Percentiles rank a stretch among this genome's conserved stretches.
phyloP scores from a whole-genome alignment of 2,113 vertebrate genomes.

The Petrocephalus zakoni region DNA sequence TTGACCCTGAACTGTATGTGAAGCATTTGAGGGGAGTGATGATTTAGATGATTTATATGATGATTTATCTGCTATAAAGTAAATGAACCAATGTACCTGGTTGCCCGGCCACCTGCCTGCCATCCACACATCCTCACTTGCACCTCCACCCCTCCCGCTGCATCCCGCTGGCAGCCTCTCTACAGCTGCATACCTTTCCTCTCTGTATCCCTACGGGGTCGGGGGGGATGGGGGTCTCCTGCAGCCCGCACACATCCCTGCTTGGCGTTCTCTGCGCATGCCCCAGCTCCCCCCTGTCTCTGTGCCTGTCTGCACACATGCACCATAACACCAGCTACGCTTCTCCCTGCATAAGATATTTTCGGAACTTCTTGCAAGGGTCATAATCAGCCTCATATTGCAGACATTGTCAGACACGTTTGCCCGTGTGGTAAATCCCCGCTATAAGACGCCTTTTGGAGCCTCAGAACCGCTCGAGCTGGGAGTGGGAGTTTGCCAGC shows the following conservation, averaged over 20 bases:
- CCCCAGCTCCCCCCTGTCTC: not conserved
- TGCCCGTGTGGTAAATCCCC: not conserved
- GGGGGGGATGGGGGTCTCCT: not conserved
- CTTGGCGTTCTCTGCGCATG: slow-evolving; percentile 11
- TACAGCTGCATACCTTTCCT: not conserved
- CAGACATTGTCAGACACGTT: not conserved
- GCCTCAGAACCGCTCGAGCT: not conserved
- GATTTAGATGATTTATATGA: not conserved
- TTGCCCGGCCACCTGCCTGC: slow-evolving; percentile 4
- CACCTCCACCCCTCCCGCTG: not conserved
- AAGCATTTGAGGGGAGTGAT: not conserved
- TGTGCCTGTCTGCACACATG: not conserved
- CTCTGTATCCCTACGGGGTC: not conserved
- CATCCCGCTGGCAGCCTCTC: not conserved
- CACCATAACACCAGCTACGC: not conserved
- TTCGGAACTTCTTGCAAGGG: not conserved
- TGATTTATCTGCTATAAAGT: not conserved
- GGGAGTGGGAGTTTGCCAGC: not conserved
- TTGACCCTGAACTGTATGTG: not conserved
- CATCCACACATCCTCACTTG: not conserved
- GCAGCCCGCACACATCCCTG: not conserved
- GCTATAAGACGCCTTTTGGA: not conserved
- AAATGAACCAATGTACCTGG: not conserved
- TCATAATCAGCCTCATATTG: not conserved
- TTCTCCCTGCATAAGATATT: not conserved